Percentiles rank a stretch among this genome's conserved stretches.
These are phyloP conservation scores for Hydrozoanthus gracilis DNA, from an alignment of 92 coral and sea anemone species.

Conservation along the genomic window DNA sequence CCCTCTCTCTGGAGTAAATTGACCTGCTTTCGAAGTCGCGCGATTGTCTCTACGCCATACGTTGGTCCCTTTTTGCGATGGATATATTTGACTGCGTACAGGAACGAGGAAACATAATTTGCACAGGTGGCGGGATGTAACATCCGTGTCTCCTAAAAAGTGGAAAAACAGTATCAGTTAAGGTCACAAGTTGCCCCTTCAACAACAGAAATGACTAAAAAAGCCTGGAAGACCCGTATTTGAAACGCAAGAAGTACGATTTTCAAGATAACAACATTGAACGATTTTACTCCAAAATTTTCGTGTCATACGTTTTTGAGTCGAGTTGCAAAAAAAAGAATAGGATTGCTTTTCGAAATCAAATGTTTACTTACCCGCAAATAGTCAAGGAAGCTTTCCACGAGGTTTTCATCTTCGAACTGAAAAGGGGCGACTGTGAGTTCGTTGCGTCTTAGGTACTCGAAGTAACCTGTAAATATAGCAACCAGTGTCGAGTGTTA, in stretches of 20 bases:
- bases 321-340: neutral
- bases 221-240: neutral
- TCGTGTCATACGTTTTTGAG: neutral
- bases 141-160: neutral
- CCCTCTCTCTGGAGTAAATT: neutral
- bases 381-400: slow-evolving; percentile 38
- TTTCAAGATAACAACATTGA: neutral
- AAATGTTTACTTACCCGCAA: neutral
- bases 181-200: neutral
- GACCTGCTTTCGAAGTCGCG: neutral
- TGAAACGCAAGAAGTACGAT: neutral
- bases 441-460: neutral
- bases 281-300: neutral
- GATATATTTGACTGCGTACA: neutral
- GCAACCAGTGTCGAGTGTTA: neutral
- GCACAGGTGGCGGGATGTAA: neutral
- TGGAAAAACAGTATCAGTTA: neutral
- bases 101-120: neutral
- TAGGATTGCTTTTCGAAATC: neutral
- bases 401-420: slow-evolving; percentile 6
- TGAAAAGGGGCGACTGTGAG: neutral
- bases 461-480: slow-evolving; percentile 1
- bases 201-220: neutral
- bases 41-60: neutral
- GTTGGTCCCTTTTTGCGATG: slow-evolving; percentile 1